Percentiles rank a stretch among this genome's conserved stretches.
Conservation (phyloP, 1,140 invertebrate species). For the Neodiprion virginianus region DNA sequence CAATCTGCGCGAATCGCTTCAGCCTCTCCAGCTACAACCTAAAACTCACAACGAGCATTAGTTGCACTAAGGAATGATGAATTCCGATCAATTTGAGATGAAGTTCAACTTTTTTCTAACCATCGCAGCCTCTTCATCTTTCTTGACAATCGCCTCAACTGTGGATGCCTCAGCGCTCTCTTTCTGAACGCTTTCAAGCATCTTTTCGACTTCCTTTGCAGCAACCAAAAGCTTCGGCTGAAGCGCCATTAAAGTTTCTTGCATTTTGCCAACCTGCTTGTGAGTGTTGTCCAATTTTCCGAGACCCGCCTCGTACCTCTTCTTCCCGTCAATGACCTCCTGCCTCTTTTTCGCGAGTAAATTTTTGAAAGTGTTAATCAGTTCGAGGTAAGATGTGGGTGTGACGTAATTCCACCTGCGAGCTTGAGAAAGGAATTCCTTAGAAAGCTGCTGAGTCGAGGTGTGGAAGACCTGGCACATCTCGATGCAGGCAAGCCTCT, state of each 20-base stretch:
- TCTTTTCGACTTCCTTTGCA: slow-evolving; percentile 81
- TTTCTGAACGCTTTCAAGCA: slow-evolving; percentile 78
- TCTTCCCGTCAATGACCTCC: slow-evolving; percentile 69
- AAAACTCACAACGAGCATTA: background rate
- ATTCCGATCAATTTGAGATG: too few species aligned
- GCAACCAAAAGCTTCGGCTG: slow-evolving; percentile 89
- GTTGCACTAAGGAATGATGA: background rate
- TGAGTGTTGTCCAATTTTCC: slow-evolving; percentile 86
- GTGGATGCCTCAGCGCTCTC: slow-evolving; percentile 85
- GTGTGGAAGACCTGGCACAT: slow-evolving; percentile 94
- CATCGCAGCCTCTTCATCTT: slow-evolving; percentile 72
- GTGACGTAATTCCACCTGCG: slow-evolving; percentile 87
- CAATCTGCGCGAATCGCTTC: slow-evolving; percentile 94
- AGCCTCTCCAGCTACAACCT: slow-evolving; percentile 63
- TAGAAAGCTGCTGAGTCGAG: slow-evolving; percentile 80
- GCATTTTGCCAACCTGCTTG: slow-evolving; percentile 84
- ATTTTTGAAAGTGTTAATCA: slow-evolving; percentile 89
- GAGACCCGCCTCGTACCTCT: slow-evolving; percentile 83
- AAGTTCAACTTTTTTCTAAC: slow-evolving; percentile 52
- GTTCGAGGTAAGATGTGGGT: slow-evolving; percentile 91
- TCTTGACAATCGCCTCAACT: slow-evolving; percentile 71
- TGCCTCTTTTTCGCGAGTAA: slow-evolving; percentile 78
- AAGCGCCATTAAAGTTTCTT: slow-evolving; percentile 81
- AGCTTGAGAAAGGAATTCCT: slow-evolving; percentile 71
- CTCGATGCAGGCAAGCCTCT: slow-evolving; percentile 76